Conservation (phyloP, 2,113 vertebrate genomes). For the Edolisoma coerulescens region DNA sequence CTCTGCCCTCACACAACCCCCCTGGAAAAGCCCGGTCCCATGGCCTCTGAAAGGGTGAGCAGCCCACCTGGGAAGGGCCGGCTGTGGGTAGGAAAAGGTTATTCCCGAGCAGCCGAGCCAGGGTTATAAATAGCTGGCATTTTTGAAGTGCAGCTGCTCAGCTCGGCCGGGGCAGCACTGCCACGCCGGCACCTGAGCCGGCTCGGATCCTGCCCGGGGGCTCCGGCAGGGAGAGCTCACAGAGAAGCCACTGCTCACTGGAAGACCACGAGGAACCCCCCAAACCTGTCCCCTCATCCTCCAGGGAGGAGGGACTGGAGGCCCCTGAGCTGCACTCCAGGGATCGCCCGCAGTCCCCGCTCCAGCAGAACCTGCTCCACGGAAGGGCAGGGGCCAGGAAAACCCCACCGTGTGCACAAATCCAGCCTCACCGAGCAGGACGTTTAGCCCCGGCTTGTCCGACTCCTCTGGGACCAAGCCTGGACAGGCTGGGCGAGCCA, state of each 20-base stretch:
- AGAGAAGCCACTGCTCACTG: background rate
- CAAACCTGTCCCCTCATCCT: background rate
- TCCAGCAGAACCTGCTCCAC: background rate
- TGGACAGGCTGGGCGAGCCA: background rate
- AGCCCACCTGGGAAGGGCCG: background rate
- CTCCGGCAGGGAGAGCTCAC: background rate
- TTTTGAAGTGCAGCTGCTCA: constrained; percentile 46
- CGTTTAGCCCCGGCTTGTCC: background rate
- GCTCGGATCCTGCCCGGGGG: background rate
- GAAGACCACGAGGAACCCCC: background rate
- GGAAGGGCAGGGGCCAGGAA: fast-evolving
- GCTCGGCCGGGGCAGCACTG: background rate
- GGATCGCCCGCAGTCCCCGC: fast-evolving
- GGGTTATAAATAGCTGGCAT: constrained; percentile 55
- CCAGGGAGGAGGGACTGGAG: background rate
- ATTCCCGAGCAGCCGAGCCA: background rate
- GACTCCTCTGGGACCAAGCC: background rate
- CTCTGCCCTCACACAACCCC: background rate
- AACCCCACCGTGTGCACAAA: background rate
- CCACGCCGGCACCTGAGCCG: constrained; percentile 40
- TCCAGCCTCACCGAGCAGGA: background rate
- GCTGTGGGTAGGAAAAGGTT: background rate
- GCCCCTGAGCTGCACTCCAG: fast-evolving
- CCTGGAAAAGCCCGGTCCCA: fast-evolving
- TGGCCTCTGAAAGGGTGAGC: background rate